A percentile compares a stretch with the other conserved stretches of the same genome.
Evolutionary conservation across 2,797 vertebrate species (phyloP).

Genomic region (Typhlichthys eigenmanni): DNA sequence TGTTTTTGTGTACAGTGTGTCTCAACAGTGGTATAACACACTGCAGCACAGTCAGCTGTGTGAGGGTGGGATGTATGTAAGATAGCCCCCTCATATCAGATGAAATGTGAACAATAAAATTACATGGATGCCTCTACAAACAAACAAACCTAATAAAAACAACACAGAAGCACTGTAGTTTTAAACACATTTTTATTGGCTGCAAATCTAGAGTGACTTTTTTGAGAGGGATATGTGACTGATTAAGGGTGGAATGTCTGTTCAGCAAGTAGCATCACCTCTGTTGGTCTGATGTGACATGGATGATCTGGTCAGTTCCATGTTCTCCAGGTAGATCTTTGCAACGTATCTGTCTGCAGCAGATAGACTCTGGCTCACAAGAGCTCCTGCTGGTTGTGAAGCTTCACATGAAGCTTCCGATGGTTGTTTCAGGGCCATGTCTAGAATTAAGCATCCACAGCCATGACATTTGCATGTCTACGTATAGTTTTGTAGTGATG

Average conservation of each 20-base stretch:
- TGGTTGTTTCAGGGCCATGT: slow-evolving; percentile 56
- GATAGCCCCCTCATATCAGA: slow-evolving; percentile 2
- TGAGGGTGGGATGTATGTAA: slow-evolving; percentile 20
- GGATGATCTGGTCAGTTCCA: slow-evolving; percentile 7
- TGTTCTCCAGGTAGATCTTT: background rate
- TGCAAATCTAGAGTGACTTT: background rate
- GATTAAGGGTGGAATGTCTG: slow-evolving; percentile 43
- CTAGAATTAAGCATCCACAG: slow-evolving; percentile 70
- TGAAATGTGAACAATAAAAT: slow-evolving; percentile 39
- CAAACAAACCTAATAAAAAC: background rate
- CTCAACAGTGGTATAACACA: background rate
- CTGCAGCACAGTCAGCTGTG: too few species aligned
- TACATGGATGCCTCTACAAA: slow-evolving; percentile 17
- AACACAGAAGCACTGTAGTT: background rate
- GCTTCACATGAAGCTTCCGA: slow-evolving; percentile 19
- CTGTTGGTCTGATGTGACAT: slow-evolving; percentile 7
- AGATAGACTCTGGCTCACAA: background rate
- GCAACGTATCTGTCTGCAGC: background rate
- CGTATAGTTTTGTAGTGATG: slow-evolving; percentile 56
- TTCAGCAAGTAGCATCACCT: slow-evolving; percentile 12
- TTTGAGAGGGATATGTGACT: slow-evolving; percentile 18
- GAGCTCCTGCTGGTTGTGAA: slow-evolving; percentile 37
- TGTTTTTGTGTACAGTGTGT: background rate
- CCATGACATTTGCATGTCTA: slow-evolving; percentile 54
- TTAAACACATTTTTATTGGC: background rate